Evolutionary conservation across 2,113 vertebrate species (phyloP).

Genomic region (Lepidothrix coronata): DNA sequence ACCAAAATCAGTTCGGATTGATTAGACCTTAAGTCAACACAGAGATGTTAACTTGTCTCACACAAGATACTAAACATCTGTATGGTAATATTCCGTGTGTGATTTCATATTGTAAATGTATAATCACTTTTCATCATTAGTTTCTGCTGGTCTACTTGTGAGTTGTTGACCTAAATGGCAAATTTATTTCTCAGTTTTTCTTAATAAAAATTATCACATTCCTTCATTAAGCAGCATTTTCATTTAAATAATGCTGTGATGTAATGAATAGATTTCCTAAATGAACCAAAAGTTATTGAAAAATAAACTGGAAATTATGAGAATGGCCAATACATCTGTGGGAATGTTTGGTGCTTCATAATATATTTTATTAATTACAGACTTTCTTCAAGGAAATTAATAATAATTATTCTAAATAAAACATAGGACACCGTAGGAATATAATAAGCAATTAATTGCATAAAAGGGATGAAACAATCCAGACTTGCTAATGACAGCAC

Average conservation of each 20-base stretch:
- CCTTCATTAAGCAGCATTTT: neutral
- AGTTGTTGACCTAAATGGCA: neutral
- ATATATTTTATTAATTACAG: neutral
- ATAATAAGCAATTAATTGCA: neutral
- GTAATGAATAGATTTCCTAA: neutral
- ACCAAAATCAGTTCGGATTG: neutral
- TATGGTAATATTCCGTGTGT: neutral
- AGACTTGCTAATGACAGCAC: neutral
- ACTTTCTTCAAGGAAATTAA: neutral
- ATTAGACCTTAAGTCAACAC: neutral
- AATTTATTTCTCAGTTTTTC: neutral
- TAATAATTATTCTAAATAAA: neutral
- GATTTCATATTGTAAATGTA: neutral
- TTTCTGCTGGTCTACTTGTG: neutral
- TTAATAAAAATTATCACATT: neutral
- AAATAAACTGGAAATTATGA: neutral
- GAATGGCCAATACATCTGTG: neutral
- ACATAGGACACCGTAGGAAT: neutral
- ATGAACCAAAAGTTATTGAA: neutral
- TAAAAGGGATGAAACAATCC: neutral
- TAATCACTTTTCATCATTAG: neutral
- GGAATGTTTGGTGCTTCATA: neutral
- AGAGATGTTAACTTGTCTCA: neutral
- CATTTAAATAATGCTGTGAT: neutral
- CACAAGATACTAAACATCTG: neutral